phyloP scores from a whole-genome alignment of 2,113 vertebrate species.

The Pelusios castaneus region DNA sequence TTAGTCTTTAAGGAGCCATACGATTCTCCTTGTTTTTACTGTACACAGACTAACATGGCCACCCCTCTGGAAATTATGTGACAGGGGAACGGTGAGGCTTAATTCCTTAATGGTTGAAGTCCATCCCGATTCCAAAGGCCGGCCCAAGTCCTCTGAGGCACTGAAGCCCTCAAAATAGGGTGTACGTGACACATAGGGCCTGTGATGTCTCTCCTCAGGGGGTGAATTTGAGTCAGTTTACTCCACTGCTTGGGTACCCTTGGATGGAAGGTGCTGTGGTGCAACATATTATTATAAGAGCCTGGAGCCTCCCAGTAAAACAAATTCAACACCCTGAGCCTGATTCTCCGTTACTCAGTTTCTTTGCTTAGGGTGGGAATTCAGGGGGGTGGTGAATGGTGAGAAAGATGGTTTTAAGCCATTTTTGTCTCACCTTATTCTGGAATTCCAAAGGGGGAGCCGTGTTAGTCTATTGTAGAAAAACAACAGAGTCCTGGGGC shows the following conservation, averaged over 20 bases:
- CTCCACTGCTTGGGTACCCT: background rate
- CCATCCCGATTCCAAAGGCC: background rate
- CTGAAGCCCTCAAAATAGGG: background rate
- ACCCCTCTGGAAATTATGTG: too few species aligned
- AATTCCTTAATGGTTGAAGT: background rate
- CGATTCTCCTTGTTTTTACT: too few species aligned
- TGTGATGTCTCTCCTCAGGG: background rate
- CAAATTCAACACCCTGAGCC: background rate
- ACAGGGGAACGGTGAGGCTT: background rate
- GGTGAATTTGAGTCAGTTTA: fast-evolving
- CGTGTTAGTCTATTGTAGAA: too few species aligned
- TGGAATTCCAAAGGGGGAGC: too few species aligned
- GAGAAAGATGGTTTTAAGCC: background rate
- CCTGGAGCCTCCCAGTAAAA: background rate
- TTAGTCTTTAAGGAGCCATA: too few species aligned
- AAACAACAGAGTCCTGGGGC: too few species aligned
- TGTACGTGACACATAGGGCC: background rate
- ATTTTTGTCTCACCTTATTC: background rate
- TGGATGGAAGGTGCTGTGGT: background rate
- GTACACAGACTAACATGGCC: too few species aligned
- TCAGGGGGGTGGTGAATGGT: background rate
- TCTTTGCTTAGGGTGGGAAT: background rate
- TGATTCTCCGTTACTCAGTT: background rate
- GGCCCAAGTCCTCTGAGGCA: background rate
- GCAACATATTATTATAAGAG: fast-evolving